phyloP scores from a whole-genome alignment of 1,140 invertebrate species.

The Dryas iulia region DNA sequence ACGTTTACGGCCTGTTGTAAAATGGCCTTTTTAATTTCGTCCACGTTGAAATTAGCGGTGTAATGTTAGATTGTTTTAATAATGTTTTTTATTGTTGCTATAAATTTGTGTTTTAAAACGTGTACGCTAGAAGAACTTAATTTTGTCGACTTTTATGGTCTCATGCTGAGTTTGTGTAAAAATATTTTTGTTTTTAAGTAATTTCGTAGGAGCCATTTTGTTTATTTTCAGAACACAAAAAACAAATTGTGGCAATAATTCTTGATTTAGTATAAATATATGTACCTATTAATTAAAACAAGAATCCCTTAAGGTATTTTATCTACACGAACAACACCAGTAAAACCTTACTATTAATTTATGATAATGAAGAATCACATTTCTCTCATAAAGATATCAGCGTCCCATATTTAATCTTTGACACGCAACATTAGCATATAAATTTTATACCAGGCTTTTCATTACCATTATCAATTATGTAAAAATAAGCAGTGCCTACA shows the following conservation, averaged over 20 bases:
- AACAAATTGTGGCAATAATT: too few species aligned
- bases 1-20: constrained; percentile 24
- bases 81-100: constrained; percentile 20
- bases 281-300: too few species aligned
- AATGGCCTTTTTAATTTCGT: constrained; percentile 26
- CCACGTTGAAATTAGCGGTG: constrained; percentile 19
- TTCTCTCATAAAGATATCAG: constrained; percentile 22
- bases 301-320: too few species aligned
- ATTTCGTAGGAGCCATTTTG: neutral
- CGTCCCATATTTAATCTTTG: constrained; percentile 19
- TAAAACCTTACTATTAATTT: constrained; percentile 5
- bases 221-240: too few species aligned
- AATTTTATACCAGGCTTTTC: constrained; percentile 45
- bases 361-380: constrained; percentile 15
- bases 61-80: constrained; percentile 19
- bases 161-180: neutral
- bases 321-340: neutral
- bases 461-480: constrained; percentile 64
- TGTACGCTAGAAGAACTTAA: constrained; percentile 10
- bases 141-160: constrained; percentile 5
- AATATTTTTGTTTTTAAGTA: neutral
- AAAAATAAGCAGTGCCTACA: constrained; percentile 36
- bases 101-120: constrained; percentile 22
- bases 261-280: too few species aligned
- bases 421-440: constrained; percentile 31